phyloP scores from a whole-genome alignment of 2,113 vertebrate genomes.

The Ellobius talpinus region DNA sequence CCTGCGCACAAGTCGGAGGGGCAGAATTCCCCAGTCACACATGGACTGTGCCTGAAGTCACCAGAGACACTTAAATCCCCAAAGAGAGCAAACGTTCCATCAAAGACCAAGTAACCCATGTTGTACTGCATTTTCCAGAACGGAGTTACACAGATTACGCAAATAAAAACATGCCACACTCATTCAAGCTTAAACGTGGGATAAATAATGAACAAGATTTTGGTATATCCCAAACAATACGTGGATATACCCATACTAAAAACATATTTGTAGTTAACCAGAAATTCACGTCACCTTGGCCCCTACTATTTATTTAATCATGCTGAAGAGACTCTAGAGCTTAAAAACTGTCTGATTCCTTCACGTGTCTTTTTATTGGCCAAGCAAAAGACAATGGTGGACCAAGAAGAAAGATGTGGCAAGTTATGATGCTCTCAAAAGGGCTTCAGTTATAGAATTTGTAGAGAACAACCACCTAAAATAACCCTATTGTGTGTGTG shows the following conservation, averaged over 20 bases:
- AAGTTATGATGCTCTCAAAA: neutral
- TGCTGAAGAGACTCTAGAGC: neutral
- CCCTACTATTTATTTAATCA: neutral
- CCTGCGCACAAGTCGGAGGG: rapidly evolving
- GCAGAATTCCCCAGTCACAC: neutral
- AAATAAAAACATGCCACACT: neutral
- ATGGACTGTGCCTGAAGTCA: neutral
- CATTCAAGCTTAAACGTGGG: neutral
- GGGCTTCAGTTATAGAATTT: neutral
- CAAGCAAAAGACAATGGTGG: neutral
- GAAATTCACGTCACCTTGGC: neutral
- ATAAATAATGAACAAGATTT: neutral
- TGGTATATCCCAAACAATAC: neutral
- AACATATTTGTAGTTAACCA: neutral
- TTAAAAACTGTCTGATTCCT: neutral
- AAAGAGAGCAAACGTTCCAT: neutral
- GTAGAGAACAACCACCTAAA: neutral
- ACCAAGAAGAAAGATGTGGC: too few relatives aligned
- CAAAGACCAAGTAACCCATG: neutral
- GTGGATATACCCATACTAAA: neutral
- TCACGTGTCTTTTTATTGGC: neutral
- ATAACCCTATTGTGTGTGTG: neutral
- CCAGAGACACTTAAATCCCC: neutral
- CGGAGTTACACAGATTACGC: neutral
- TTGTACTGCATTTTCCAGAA: neutral